Evolutionary conservation across 92 coral and sea anemone genomes (phyloP).

Genomic region (Umimayanthus chanpuru): DNA sequence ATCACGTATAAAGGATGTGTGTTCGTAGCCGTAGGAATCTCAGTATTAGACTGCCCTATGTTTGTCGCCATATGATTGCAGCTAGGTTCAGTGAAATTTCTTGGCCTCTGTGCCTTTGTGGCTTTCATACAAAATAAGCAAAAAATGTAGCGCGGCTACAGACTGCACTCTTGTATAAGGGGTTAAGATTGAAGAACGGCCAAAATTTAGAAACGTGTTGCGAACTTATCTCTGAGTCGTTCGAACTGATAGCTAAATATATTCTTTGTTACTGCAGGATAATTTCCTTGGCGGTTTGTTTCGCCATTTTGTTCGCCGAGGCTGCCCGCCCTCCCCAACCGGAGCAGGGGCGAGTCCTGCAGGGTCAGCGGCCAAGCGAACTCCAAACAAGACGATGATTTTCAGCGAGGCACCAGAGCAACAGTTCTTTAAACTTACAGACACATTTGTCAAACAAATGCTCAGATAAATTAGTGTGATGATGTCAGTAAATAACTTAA

Average conservation of each 20-base stretch:
- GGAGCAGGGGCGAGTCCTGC: slow-evolving; percentile 72
- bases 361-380: slow-evolving; percentile 62
- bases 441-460: slow-evolving; percentile 80
- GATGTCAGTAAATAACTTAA: not conserved
- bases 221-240: too few species aligned
- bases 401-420: slow-evolving; percentile 85
- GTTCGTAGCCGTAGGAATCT: too few species aligned
- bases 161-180: too few species aligned
- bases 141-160: too few species aligned
- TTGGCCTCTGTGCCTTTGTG: too few species aligned
- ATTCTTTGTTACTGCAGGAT: slow-evolving; percentile 60
- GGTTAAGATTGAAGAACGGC: too few species aligned
- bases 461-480: slow-evolving; percentile 50
- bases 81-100: too few species aligned
- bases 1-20: too few species aligned
- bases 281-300: slow-evolving; percentile 87
- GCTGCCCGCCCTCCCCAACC: slow-evolving; percentile 91
- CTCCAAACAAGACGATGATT: slow-evolving; percentile 72
- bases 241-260: not conserved
- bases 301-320: slow-evolving; percentile 91
- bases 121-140: too few species aligned
- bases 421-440: slow-evolving; percentile 88
- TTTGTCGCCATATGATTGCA: too few species aligned
- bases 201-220: too few species aligned
- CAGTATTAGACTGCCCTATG: too few species aligned